Base-by-base conservation (phyloP, 2,888 invertebrate species). In the Ormyrus pomaceus region DNA sequence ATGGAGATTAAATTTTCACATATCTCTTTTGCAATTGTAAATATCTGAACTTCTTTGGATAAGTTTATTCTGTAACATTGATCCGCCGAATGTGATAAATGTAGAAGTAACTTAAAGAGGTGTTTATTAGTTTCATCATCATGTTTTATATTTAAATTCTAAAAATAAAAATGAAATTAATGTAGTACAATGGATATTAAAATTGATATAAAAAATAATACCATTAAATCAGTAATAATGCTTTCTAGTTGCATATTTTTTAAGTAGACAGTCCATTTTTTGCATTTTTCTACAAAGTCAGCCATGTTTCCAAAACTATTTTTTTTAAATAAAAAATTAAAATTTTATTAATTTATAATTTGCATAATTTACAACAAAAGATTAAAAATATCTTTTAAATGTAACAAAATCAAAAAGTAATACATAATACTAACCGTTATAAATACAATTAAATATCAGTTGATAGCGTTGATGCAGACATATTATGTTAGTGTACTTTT, bases 101-200 rank as follows among this genome's bases (percentile, higher is more conserved):
- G 77, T 13, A 87, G 66, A 11, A 89, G 59, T 10, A 88, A 64
- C 58, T 86, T 88, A 65, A 87, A 86, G 50, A 87, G 68, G 45
- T 80, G 51, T 77, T 83, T 86, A 58, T 86, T 84, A 6, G 66
- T 56, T 5, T 79, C 82, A 3, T 66, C 69, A 58, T 74, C 70
- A 6, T 34, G n/a, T 48, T 72, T 59, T 10, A 64, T 64, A 51
- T 53, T 7, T 7, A 74, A 45, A 55, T 59, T 64, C 79, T 77
- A 45, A 73, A 58, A 78, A 94, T 94, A 71, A 61, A 70, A 19
- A 56, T 59, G 34, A 19, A 51, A 72, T 68, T 34, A 66, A 61
- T 79, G 34, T 34, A 50, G 34, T 53, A 68, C 13, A 34, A 46
- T 34, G 6, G 1, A 59, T 13, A 55, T 71, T 13, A 19, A 71